These are phyloP conservation scores for Synaphobranchus kaupii DNA, from an alignment of 2,797 vertebrate genomes.

Conservation along the genomic window DNA sequence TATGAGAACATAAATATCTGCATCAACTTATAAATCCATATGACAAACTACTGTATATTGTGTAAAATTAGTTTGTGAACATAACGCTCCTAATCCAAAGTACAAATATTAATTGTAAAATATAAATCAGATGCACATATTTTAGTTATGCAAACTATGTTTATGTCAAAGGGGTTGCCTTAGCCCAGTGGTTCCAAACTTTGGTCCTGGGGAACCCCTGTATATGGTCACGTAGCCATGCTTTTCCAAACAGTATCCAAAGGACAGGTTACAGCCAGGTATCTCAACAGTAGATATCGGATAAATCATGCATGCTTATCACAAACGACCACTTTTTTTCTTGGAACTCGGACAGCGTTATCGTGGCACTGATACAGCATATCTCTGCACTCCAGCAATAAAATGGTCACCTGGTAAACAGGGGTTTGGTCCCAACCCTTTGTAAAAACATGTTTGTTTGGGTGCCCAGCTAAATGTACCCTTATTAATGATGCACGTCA, in stretches of 20 bases:
- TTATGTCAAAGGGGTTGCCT: too few species aligned
- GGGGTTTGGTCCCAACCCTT: background rate
- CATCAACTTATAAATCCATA: too few species aligned
- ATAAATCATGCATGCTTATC: conserved; percentile 8
- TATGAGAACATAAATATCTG: too few species aligned
- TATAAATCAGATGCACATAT: too few species aligned
- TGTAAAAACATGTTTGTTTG: background rate
- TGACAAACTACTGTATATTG: too few species aligned
- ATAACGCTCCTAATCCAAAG: too few species aligned
- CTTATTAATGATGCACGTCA: background rate
- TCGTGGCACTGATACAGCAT: conserved; percentile 41
- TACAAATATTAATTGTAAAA: too few species aligned
- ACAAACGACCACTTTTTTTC: conserved; percentile 24
- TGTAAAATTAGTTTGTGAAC: too few species aligned
- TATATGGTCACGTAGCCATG: background rate
- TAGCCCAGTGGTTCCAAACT: too few species aligned
- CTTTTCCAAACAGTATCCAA: background rate
- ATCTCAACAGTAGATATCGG: background rate
- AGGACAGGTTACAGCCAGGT: background rate
- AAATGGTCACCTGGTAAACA: conserved; percentile 38
- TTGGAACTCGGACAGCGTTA: conserved; percentile 51
- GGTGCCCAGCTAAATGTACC: background rate
- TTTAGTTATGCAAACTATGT: too few species aligned
- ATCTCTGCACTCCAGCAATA: conserved; percentile 42
- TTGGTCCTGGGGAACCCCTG: too few species aligned